Conservation (phyloP, 1,140 invertebrate genomes). For the Conus ventricosus region DNA sequence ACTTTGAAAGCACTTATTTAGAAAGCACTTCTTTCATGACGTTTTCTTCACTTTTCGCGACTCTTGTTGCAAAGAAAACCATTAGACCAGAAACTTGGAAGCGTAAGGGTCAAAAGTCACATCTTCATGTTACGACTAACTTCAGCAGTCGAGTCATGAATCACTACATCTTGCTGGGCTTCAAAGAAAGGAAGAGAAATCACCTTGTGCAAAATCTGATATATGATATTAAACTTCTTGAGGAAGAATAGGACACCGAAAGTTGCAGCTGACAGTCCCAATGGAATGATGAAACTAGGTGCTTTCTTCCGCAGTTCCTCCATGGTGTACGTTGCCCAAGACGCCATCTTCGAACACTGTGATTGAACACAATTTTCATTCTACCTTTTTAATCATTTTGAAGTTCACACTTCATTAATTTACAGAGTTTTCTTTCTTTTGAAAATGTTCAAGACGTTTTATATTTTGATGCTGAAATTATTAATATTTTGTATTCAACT, state of each 20-base stretch:
- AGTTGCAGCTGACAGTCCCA: constrained; percentile 59
- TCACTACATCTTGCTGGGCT: not conserved
- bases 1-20: no score
- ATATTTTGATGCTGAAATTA: no score
- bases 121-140: no score
- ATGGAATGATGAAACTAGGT: constrained; percentile 51
- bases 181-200: not conserved
- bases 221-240: constrained; percentile 65
- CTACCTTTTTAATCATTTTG: not conserved
- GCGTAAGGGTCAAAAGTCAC: no score
- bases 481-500: no score
- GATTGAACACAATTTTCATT: not conserved
- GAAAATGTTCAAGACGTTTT: no score
- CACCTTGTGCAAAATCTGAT: constrained; percentile 68
- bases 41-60: no score
- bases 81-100: no score
- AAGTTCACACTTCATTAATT: not conserved
- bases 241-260: constrained; percentile 61
- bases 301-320: constrained; percentile 50
- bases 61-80: no score
- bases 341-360: constrained; percentile 43
- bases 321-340: constrained; percentile 13
- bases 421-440: not conserved
- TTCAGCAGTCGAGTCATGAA: no score
- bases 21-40: no score